A percentile compares a stretch with the other conserved stretches of the same genome.
phyloP scores from a whole-genome alignment of 2,113 vertebrate genomes.

The Danionella cerebrum region DNA sequence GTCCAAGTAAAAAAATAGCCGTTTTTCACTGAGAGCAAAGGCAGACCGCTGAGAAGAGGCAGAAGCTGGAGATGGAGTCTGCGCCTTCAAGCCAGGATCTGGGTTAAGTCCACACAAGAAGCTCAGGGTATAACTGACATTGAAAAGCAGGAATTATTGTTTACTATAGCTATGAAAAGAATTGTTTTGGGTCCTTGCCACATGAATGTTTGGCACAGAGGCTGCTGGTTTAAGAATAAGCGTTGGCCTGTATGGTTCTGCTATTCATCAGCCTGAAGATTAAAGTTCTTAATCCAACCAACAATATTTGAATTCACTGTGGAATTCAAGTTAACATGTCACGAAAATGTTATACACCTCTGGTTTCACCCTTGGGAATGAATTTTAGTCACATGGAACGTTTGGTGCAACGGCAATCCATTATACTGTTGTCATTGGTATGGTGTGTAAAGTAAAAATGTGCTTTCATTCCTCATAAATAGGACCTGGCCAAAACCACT shows the following conservation, averaged over 20 bases:
- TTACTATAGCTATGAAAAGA: conserved; percentile 61
- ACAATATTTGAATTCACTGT: conserved; percentile 2
- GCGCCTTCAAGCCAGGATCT: conserved; percentile 58
- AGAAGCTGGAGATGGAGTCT: conserved; percentile 45
- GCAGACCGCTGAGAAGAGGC: conserved; percentile 50
- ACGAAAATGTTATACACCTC: not conserved
- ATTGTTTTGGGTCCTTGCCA: conserved; percentile 63
- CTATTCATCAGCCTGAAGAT: not conserved
- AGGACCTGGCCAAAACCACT: too few species aligned
- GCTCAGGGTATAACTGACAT: conserved; percentile 53
- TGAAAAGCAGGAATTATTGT: conserved; percentile 54
- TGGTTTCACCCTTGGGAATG: not conserved
- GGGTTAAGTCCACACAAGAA: conserved; percentile 61
- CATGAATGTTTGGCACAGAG: conserved; percentile 8
- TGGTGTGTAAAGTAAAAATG: too few species aligned
- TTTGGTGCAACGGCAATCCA: too few species aligned
- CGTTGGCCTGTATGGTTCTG: not conserved
- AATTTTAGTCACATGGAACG: too few species aligned
- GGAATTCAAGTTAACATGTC: not conserved
- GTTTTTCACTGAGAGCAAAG: conserved; percentile 31
- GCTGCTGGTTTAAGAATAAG: not conserved
- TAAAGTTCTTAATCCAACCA: not conserved
- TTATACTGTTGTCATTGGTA: too few species aligned
- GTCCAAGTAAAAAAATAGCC: conserved; percentile 41
- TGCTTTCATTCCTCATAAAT: too few species aligned